These are phyloP conservation scores for Alectura lathami DNA, from an alignment of 2,113 vertebrate species.

Conservation along the genomic window DNA sequence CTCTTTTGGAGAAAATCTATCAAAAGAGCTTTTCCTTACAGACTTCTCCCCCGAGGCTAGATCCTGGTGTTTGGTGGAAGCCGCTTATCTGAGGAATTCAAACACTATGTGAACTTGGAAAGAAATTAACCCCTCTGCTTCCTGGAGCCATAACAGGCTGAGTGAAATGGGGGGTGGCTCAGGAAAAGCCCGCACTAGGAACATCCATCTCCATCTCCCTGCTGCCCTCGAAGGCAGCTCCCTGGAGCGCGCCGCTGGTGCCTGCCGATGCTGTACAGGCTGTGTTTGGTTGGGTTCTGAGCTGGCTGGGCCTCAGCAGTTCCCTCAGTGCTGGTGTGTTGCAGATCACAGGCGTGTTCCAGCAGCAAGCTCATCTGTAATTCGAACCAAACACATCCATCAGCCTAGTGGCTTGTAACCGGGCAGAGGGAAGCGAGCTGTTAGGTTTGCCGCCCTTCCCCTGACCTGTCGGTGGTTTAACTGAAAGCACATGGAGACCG, in stretches of 20 bases:
- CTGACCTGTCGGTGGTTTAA: constrained; percentile 31
- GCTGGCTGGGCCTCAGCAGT: constrained; percentile 44
- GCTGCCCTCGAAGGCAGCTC: neutral
- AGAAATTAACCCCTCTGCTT: constrained; percentile 47
- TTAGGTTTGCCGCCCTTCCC: constrained; percentile 3
- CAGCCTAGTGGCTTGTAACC: neutral
- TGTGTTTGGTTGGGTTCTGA: neutral
- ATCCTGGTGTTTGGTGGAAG: constrained; percentile 47
- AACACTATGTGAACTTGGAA: constrained; percentile 36
- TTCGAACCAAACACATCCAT: constrained; percentile 39
- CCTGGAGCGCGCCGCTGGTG: neutral
- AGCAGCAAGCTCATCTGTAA: constrained; percentile 46
- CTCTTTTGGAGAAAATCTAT: constrained; percentile 48
- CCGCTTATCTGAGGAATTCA: constrained; percentile 77
- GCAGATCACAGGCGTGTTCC: constrained; percentile 44
- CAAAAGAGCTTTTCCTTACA: constrained; percentile 53
- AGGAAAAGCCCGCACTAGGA: neutral
- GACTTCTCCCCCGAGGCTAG: constrained; percentile 32
- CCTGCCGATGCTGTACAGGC: neutral
- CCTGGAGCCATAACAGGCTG: neutral
- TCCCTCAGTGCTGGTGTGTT: neutral
- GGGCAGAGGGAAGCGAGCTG: neutral
- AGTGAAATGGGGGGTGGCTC: neutral
- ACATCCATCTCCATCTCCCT: neutral
- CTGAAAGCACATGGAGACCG: constrained; percentile 55